phyloP scores from a whole-genome alignment of 2,113 vertebrate species.

The Psammodynastes pulverulentus region DNA sequence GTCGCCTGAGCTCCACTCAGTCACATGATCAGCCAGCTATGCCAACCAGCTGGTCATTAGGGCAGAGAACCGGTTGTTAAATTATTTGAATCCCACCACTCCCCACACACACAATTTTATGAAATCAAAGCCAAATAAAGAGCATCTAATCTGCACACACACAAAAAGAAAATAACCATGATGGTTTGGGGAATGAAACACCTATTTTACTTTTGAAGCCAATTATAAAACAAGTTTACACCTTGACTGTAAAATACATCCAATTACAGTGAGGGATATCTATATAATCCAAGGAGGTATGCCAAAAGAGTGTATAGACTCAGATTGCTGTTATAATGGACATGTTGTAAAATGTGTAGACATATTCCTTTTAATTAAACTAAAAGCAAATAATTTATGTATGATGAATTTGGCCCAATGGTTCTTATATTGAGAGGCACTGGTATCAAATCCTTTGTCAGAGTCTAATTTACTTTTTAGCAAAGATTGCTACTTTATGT shows the following conservation, averaged over 20 bases:
- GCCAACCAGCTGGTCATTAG: too few relatives aligned
- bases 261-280: not conserved
- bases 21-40: too few relatives aligned
- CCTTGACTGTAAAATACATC: not conserved
- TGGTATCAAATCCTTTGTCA: not conserved
- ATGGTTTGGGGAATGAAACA: not conserved
- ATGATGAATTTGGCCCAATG: not conserved
- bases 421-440: not conserved
- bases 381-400: not conserved
- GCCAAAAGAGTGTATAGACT: not conserved
- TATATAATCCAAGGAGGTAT: not conserved
- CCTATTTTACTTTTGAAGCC: not conserved
- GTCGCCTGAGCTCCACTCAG: too few relatives aligned
- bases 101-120: not conserved
- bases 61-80: too few relatives aligned
- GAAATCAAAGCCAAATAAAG: not conserved
- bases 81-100: too few relatives aligned
- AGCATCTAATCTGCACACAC: not conserved
- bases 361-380: not conserved
- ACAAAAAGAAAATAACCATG: not conserved
- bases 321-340: not conserved
- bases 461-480: not conserved
- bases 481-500: not conserved
- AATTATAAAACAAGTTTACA: not conserved
- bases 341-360: not conserved